These are phyloP conservation scores for Epirrita christyi DNA, from an alignment of 2,888 invertebrate species.

Conservation along the genomic window DNA sequence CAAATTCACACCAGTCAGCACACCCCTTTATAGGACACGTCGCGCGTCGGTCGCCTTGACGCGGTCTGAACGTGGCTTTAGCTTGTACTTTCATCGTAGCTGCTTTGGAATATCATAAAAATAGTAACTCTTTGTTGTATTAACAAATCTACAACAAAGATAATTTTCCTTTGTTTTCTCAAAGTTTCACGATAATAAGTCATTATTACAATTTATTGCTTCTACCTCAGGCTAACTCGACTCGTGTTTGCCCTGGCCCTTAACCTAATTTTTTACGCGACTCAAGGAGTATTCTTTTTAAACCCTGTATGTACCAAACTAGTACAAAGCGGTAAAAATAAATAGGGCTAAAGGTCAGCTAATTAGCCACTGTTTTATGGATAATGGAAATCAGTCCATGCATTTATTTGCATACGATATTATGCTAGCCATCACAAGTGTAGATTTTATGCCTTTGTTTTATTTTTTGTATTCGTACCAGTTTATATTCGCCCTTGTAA, in stretches of 20 bases:
- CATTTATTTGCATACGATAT: conserved; percentile 55
- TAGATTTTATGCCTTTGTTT: conserved; percentile 23
- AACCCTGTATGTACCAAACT: background rate
- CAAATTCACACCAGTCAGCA: conserved; percentile 72
- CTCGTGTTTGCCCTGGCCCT: background rate
- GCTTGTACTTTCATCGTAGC: too few species aligned
- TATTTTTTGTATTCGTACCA: too few species aligned
- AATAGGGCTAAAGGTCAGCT: conserved; percentile 38
- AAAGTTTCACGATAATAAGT: background rate
- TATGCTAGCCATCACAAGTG: conserved; percentile 26
- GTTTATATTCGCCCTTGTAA: background rate
- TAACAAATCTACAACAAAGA: background rate
- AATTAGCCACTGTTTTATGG: conserved; percentile 47
- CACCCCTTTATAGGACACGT: conserved; percentile 43
- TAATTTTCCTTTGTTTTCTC: background rate
- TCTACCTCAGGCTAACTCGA: background rate
- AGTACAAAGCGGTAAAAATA: background rate
- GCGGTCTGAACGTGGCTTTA: too few species aligned
- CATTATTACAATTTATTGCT: background rate
- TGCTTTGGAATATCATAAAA: too few species aligned
- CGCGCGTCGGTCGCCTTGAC: too few species aligned
- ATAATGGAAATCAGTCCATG: conserved; percentile 56
- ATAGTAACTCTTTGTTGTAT: too few species aligned
- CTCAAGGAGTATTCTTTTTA: background rate
- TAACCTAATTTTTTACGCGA: background rate